Evolutionary conservation across 53 echinoderm and acorn worm species (phyloP).

Genomic region (Paracentrotus lividus): DNA sequence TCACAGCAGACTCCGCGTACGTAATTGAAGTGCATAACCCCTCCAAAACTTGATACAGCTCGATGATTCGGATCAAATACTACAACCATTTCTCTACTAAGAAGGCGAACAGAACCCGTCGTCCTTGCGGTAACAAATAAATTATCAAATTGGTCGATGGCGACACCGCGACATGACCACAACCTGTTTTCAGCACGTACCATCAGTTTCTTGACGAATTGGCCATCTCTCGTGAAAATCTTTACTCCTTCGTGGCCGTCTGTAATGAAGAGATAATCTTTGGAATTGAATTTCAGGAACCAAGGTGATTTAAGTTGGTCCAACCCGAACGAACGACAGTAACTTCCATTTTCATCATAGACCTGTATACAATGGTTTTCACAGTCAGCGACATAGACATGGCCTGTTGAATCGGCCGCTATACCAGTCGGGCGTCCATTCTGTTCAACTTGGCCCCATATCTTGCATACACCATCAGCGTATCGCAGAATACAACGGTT

Average conservation of each 20-base stretch:
- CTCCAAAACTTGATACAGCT: neutral
- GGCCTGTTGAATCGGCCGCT: slow-evolving; percentile 9
- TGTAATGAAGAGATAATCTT: slow-evolving; percentile 28
- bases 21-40: slow-evolving; percentile 26
- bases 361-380: slow-evolving; percentile 6
- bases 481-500: slow-evolving; percentile 18
- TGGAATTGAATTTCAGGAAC: slow-evolving; percentile 50
- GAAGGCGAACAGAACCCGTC: neutral
- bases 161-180: slow-evolving; percentile 39
- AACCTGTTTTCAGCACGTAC: slow-evolving; percentile 7
- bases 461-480: neutral
- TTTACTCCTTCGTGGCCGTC: neutral
- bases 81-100: slow-evolving; percentile 42
- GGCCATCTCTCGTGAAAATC: neutral
- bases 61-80: slow-evolving; percentile 21
- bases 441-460: neutral
- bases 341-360: neutral
- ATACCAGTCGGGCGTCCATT: slow-evolving; percentile 42
- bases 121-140: slow-evolving; percentile 42
- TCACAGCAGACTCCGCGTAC: slow-evolving; percentile 54
- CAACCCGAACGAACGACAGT: slow-evolving; percentile 7
- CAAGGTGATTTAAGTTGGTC: slow-evolving; percentile 22
- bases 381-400: slow-evolving; percentile 41
- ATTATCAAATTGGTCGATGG: slow-evolving; percentile 58
- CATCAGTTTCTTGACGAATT: neutral